phyloP scores from a whole-genome alignment of 30 jellyfish, hydroid and myxozoan genomes.

The Chrysaora quinquecirrha region DNA sequence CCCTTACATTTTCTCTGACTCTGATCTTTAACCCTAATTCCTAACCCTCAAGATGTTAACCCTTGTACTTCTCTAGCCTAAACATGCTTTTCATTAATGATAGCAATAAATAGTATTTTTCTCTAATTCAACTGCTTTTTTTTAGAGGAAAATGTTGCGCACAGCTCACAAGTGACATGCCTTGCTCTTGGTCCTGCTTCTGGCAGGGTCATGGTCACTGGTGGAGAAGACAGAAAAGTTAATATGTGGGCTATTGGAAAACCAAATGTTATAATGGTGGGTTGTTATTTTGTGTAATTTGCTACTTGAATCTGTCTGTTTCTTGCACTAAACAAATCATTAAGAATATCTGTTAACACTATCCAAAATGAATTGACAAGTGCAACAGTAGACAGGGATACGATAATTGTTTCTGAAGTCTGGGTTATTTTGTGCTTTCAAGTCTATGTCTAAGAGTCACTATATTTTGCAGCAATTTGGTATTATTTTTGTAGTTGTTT shows the following conservation, averaged over 20 bases:
- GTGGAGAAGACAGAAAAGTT: conserved; percentile 98
- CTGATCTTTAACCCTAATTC: too few relatives aligned
- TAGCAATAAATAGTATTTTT: not conserved
- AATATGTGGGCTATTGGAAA: conserved; percentile 99
- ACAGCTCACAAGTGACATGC: conserved; percentile 91
- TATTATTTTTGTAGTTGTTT: too few relatives aligned
- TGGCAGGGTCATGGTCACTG: conserved; percentile 99
- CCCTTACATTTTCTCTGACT: too few relatives aligned
- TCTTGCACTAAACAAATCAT: not conserved
- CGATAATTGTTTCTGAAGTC: too few relatives aligned
- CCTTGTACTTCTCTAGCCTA: too few relatives aligned
- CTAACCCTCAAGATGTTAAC: too few relatives aligned
- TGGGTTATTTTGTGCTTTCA: too few relatives aligned
- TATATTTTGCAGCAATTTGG: too few relatives aligned
- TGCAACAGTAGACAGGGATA: too few relatives aligned
- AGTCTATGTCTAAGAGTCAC: too few relatives aligned
- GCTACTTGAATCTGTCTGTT: not conserved
- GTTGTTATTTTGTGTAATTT: not conserved
- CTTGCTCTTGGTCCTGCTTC: conserved; percentile 98
- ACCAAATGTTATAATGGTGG: conserved; percentile 95
- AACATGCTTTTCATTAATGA: not conserved
- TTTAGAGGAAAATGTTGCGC: conserved; percentile 99
- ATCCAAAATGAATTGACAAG: too few relatives aligned
- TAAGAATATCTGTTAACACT: too few relatives aligned
- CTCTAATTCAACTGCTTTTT: not conserved